Evolutionary conservation across 2,797 vertebrate genomes (phyloP).

Genomic region (Intellagama lesueurii): DNA sequence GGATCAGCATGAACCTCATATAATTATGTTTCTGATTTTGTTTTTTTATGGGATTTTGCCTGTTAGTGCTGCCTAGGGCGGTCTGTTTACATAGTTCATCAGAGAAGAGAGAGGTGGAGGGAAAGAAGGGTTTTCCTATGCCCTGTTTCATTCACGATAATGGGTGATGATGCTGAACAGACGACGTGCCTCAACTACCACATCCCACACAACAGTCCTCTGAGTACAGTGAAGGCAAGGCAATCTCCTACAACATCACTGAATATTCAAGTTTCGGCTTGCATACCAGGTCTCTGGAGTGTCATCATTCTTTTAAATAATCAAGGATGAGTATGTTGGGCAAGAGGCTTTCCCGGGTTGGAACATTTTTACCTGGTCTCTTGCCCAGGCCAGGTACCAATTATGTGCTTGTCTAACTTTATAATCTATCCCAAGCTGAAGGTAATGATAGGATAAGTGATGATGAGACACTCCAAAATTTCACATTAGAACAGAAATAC

Average conservation of each 20-base stretch:
- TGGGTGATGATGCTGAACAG: neutral
- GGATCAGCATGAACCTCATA: neutral
- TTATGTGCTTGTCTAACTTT: neutral
- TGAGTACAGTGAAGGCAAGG: neutral
- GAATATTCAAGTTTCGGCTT: conserved; percentile 1
- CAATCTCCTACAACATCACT: neutral
- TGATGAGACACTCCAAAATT: neutral
- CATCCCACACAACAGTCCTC: conserved; percentile 2
- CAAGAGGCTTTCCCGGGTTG: neutral
- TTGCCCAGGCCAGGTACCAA: neutral
- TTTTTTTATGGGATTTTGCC: neutral
- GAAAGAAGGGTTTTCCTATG: neutral
- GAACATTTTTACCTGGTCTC: neutral
- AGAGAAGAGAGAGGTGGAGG: neutral
- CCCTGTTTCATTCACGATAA: conserved; percentile 2
- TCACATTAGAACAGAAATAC: conserved; percentile 6
- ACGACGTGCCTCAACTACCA: neutral
- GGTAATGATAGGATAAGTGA: neutral
- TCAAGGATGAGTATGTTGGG: neutral
- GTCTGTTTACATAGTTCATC: neutral
- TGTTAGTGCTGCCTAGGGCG: neutral
- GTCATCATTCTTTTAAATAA: neutral
- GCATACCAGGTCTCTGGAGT: neutral
- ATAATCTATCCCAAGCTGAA: neutral
- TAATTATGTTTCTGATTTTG: neutral